Conservation (phyloP, 2,888 invertebrate genomes). For the Rotaria macrura region DNA sequence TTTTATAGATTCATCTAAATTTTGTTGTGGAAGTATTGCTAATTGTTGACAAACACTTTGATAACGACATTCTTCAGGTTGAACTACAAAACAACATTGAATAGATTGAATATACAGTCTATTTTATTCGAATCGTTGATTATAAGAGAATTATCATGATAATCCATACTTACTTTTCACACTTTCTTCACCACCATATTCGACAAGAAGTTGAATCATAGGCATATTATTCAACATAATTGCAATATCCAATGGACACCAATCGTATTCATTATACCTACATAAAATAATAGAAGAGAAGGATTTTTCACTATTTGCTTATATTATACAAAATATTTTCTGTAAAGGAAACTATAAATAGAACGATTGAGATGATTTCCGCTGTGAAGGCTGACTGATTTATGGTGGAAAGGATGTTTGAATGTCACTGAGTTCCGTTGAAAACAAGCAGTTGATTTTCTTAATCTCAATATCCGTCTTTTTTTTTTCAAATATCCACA, state of each 20-base stretch:
- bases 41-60: not conserved
- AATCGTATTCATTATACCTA: slow-evolving; percentile 3
- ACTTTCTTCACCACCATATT: not conserved
- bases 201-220: not conserved
- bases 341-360: not conserved
- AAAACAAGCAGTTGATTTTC: not conserved
- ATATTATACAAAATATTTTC: not conserved
- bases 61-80: slow-evolving; percentile 5
- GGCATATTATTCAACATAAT: slow-evolving; percentile 11
- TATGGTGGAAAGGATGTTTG: no score
- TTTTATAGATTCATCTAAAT: not conserved
- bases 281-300: not conserved
- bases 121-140: no score
- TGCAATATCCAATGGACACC: slow-evolving; percentile 13
- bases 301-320: not conserved
- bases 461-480: not conserved
- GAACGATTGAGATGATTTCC: not conserved
- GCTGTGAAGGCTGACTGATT: not conserved
- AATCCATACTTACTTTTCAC: not conserved
- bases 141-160: no score
- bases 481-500: not conserved
- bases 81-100: not conserved
- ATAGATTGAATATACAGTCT: no score
- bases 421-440: not conserved
- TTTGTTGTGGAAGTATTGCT: not conserved